phyloP scores from a whole-genome alignment of 2,113 vertebrate species.

The Gopherus evgoodei region DNA sequence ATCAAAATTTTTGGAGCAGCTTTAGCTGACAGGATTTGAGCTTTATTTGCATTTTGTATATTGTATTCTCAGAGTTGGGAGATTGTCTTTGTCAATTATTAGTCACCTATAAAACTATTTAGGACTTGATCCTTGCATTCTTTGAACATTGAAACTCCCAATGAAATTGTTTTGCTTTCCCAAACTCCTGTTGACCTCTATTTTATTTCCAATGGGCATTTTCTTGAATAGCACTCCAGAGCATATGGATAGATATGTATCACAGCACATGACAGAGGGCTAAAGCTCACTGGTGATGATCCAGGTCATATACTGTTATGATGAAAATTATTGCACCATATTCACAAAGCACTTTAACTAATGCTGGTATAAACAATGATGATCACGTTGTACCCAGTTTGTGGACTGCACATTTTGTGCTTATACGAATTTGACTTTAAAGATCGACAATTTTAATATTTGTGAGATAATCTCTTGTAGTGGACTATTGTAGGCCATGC shows the following conservation, averaged over 20 bases:
- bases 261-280: neutral
- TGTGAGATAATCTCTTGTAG: neutral
- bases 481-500: neutral
- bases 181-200: neutral
- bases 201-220: neutral
- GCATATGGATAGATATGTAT: neutral
- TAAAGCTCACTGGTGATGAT: neutral
- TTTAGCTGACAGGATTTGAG: neutral
- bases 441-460: neutral
- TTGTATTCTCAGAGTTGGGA: neutral
- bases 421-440: neutral
- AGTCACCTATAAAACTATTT: rapidly evolving
- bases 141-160: neutral
- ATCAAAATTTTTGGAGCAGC: neutral
- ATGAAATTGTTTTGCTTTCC: neutral
- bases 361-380: neutral
- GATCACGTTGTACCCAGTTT: neutral
- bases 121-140: neutral
- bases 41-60: neutral
- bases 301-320: neutral
- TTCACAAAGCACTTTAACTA: neutral
- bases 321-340: neutral
- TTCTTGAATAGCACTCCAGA: neutral
- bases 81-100: neutral
- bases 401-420: neutral